Conservation (phyloP, 2,888 invertebrate genomes). For the Clostera curtula region DNA sequence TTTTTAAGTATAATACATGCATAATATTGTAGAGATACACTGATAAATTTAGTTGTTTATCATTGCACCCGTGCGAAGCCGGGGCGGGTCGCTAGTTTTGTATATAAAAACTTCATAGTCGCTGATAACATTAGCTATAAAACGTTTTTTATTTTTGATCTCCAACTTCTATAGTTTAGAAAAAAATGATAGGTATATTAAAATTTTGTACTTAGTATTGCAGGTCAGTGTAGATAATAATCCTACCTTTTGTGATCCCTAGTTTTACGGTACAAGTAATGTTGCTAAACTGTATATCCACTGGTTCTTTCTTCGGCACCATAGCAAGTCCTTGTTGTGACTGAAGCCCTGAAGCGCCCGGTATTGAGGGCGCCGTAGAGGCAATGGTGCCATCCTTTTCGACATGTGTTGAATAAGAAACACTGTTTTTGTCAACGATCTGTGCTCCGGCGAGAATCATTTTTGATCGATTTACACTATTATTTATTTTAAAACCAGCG, state of each 20-base stretch:
- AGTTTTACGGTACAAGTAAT: conserved; percentile 82
- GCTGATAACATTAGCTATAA: too few relatives aligned
- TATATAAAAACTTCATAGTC: too few relatives aligned
- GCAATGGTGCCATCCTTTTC: conserved; percentile 6
- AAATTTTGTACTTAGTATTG: background rate
- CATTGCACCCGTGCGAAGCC: too few relatives aligned
- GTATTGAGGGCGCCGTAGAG: conserved; percentile 6
- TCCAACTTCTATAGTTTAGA: too few relatives aligned
- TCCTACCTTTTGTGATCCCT: conserved; percentile 83
- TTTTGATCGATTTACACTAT: too few relatives aligned
- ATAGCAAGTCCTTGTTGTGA: conserved; percentile 30
- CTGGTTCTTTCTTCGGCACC: conserved; percentile 56
- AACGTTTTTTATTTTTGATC: too few relatives aligned
- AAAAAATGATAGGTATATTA: too few relatives aligned
- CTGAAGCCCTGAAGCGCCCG: conserved; percentile 3
- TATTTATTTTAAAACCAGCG: too few relatives aligned
- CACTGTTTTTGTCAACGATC: conserved; percentile 53
- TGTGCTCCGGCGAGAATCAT: conserved; percentile 69
- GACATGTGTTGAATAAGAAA: conserved; percentile 26
- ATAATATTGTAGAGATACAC: too few relatives aligned
- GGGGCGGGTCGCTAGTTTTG: too few relatives aligned
- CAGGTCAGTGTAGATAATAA: background rate
- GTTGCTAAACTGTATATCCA: conserved; percentile 84
- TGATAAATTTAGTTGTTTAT: too few relatives aligned
- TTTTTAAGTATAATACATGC: too few relatives aligned